Base-by-base conservation (phyloP, 2,797 vertebrate species). In the Bryconaethiops microstoma region DNA sequence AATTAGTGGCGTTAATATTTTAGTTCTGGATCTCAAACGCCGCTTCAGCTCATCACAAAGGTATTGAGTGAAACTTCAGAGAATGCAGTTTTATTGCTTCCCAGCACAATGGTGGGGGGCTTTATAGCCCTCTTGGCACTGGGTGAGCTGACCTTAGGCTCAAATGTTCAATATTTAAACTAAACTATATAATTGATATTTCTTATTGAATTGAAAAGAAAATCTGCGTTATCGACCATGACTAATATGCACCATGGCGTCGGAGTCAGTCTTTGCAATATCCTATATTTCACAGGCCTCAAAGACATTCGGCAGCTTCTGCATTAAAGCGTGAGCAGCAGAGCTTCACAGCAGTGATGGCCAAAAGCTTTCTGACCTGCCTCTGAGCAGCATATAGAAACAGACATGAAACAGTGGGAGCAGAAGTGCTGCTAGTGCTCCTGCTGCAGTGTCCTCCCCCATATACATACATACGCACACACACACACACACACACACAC, bases 401-500 rank as follows among this genome's bases (percentile, higher is more conserved):
- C 40, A 60, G 78, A 77, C 54, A 12, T 50, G 62, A 16, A 76
- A 63, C 59, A 13, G 52, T 16, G 63, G 52, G 75, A 21, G 52
- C 35, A 25, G 65, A 57, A 77, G 50, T 65, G 23, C 70, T 74
- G 80, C 74, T 29, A 23, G 10, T 63, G 25, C 55, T 57, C 76
- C 77, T 54, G 65, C 70, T 77, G 78, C 73, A 77, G 39, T 80
- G 74, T 73, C 74, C 54, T 82, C 67, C 74, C 45, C 72, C 78
- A 57, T 35, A 35, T 40, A 74, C 72, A 83, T 65, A 86, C 54
- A 76, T 73, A 74, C 39, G 68, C 48, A 74, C 72, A 83, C 71
- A 86, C 54, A 76, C 77, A 74, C 39, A 73, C 48, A 50, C 10
- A 10, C 71, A 64, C 48, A 69, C 72, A 83, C 71, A 25, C 73